A percentile compares a stretch with the other conserved stretches of the same genome.
Evolutionary conservation across 2,888 invertebrate species (phyloP).

Genomic region (Leucophenga maculata): DNA sequence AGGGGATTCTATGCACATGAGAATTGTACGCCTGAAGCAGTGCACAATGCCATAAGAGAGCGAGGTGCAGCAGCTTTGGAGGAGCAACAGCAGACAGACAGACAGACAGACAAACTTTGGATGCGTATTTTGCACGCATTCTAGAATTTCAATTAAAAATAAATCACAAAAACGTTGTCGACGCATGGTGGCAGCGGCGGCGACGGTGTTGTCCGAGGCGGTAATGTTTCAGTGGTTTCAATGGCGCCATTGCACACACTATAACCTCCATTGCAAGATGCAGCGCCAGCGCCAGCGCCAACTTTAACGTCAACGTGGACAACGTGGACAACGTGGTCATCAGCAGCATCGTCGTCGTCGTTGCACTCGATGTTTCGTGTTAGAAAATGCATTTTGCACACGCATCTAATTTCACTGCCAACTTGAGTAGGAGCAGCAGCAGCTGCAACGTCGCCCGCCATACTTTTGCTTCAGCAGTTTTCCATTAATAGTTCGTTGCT

Average conservation of each 20-base stretch:
- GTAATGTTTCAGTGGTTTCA: neutral
- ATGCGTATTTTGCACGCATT: conserved; percentile 70
- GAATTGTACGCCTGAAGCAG: conserved; percentile 64
- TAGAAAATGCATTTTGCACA: conserved; percentile 64
- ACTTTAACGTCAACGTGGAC: conserved; percentile 11
- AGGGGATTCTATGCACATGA: conserved; percentile 42
- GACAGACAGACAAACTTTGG: conserved; percentile 57
- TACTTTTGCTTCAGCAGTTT: neutral
- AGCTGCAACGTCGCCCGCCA: neutral
- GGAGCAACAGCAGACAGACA: neutral
- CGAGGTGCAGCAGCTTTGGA: neutral
- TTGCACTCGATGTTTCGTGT: conserved; percentile 42
- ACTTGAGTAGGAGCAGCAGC: neutral
- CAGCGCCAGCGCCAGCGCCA: conserved; percentile 18
- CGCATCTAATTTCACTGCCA: conserved; percentile 60
- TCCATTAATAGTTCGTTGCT: no score
- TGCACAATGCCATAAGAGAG: conserved; percentile 28
- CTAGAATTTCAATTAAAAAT: conserved; percentile 73
- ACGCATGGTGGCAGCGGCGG: conserved; percentile 32
- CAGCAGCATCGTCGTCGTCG: neutral
- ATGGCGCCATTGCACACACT: no score
- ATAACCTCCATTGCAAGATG: neutral
- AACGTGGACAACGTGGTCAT: conserved; percentile 11
- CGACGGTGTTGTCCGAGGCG: conserved; percentile 32
- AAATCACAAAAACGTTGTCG: conserved; percentile 70